A percentile compares a stretch with the other conserved stretches of the same genome.
Conservation (phyloP, 2,113 vertebrate species). For the Nesogale talazaci region DNA sequence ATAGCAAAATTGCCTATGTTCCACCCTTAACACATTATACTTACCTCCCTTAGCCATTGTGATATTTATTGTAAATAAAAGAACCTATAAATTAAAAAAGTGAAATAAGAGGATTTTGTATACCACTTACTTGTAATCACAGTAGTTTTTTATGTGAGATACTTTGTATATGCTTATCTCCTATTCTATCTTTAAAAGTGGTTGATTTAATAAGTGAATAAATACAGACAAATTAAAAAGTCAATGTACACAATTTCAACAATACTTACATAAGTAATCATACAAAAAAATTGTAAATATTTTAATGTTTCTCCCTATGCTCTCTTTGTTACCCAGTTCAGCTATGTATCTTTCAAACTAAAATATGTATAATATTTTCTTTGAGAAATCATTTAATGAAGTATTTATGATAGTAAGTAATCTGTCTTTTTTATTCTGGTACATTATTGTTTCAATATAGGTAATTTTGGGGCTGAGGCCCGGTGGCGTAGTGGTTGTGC, state of each 20-base stretch:
- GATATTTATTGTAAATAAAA: constrained; percentile 28
- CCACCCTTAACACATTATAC: not conserved
- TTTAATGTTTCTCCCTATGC: constrained; percentile 16
- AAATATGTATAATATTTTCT: constrained; percentile 34
- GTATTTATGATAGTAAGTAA: not conserved
- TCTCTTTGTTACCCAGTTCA: not conserved
- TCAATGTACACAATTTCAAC: not conserved
- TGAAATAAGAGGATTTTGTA: not conserved
- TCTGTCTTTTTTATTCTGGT: not conserved
- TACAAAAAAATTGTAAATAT: not conserved
- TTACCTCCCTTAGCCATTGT: not conserved
- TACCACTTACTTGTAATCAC: not conserved
- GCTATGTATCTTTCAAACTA: constrained; percentile 22
- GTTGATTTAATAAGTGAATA: not conserved
- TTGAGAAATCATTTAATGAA: not conserved
- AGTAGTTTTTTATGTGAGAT: not conserved
- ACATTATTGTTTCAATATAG: not conserved
- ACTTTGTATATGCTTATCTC: not conserved
- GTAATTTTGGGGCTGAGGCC: too few relatives aligned
- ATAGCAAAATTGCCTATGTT: not conserved
- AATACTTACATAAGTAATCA: constrained; percentile 13
- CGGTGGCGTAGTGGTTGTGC: too few relatives aligned
- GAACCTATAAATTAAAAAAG: constrained; percentile 13
- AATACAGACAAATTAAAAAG: constrained; percentile 15
- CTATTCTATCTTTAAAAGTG: not conserved